Base-by-base conservation (phyloP, 1,140 invertebrate species). In the Oedothorax gibbosus region DNA sequence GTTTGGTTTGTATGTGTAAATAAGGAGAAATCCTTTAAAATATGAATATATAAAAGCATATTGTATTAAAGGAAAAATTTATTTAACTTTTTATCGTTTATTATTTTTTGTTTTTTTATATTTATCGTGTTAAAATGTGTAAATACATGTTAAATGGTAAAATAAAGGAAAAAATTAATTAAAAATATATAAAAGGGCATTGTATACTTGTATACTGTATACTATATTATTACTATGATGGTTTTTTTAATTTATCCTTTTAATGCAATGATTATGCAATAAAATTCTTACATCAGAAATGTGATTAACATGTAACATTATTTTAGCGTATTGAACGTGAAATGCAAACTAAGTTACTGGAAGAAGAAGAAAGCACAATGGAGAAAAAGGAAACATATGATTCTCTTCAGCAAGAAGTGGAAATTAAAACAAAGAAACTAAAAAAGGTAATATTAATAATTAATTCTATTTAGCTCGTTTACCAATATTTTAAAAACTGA, bases 361-460 rank as follows among this genome's bases (percentile, higher is more conserved):
- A 94, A 86, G 94, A 97, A 89, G 96, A 99, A 89, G 95, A 98
- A 88, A 95, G 94, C 8, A 96, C 96, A 4, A 91, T 94, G 77
- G 96, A 95, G 89, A 93, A 98, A 54, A 93, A 94, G 62, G 94
- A 95, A 89, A 96, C 95, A 0, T 98, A 96, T 88, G 92, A 94
- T 12, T 96, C 94, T 77, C 90, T 98, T 21, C 95, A 97, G 89
- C 96, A 97, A 89, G 96, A 98, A 90, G 95, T 98, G 3, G 97
- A 98, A 89, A 92, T 95, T 35, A 98, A 98, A 90, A 95, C 95
- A n/a, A 95, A 94, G 88, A 96, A 97, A 91, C 90, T 95, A 50
- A 95, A 95, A 87, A 94, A 92, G 87, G 78, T 86, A 53, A 21
- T 69, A 69, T 15, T 14, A 53, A 71, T 71, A 51, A 1, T 71